Evolutionary conservation across 1,140 invertebrate species (phyloP).

Genomic region (Acromyrmex heyeri): DNA sequence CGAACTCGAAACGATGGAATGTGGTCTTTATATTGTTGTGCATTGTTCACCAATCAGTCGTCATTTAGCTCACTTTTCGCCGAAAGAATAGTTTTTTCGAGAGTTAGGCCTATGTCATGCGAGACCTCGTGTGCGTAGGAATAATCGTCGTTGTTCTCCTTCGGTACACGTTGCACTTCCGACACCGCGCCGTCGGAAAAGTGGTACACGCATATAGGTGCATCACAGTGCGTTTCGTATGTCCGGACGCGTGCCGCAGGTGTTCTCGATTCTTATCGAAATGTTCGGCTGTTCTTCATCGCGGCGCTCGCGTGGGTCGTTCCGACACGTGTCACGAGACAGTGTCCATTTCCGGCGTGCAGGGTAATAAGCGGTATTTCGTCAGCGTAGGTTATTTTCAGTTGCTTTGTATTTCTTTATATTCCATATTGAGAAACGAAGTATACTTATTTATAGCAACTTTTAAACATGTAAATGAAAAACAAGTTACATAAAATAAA

Average conservation of each 20-base stretch:
- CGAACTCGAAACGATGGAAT: slow-evolving; percentile 35
- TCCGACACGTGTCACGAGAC: slow-evolving; percentile 76
- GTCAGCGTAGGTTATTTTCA: slow-evolving; percentile 9
- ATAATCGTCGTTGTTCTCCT: slow-evolving; percentile 41
- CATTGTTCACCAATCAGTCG: slow-evolving; percentile 75
- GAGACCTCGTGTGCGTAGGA: slow-evolving; percentile 5
- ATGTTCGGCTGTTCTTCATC: slow-evolving; percentile 43
- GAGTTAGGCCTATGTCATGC: background rate
- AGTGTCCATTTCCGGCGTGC: slow-evolving; percentile 59
- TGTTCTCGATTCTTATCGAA: slow-evolving; percentile 74
- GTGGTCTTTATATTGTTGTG: slow-evolving; percentile 1
- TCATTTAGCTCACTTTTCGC: slow-evolving; percentile 72
- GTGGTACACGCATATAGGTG: background rate
- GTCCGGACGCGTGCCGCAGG: slow-evolving; percentile 80
- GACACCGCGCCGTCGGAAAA: too few relatives aligned
- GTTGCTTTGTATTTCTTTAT: background rate
- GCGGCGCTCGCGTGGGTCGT: slow-evolving; percentile 70
- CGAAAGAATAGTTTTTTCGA: background rate
- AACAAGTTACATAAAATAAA: background rate
- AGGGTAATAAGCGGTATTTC: background rate
- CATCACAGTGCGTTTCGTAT: background rate
- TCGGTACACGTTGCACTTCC: background rate
- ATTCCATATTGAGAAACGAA: background rate
- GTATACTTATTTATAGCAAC: background rate
- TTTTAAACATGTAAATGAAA: too few relatives aligned